phyloP scores from a whole-genome alignment of 2,888 invertebrate genomes.

The Tillus elongatus region DNA sequence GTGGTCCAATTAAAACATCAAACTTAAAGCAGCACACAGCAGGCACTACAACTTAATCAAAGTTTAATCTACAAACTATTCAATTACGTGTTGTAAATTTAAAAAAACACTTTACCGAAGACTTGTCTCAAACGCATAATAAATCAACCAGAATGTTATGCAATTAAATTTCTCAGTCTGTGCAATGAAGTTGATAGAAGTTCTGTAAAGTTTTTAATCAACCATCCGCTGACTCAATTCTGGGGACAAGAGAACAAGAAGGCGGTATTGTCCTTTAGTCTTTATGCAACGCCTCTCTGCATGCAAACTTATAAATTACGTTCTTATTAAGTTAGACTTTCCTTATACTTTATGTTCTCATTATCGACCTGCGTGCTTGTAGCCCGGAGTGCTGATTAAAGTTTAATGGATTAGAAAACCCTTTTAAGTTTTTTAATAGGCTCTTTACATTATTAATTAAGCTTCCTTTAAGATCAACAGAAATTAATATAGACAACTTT shows the following conservation, averaged over 20 bases:
- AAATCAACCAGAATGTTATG: background rate
- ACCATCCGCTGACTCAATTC: conserved; percentile 1
- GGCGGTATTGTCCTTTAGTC: conserved; percentile 34
- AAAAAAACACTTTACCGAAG: background rate
- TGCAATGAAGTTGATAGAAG: background rate
- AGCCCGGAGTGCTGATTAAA: conserved; percentile 1
- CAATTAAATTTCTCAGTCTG: background rate
- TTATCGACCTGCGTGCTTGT: conserved; percentile 2
- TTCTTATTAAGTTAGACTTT: conserved; percentile 35
- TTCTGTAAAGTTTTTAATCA: background rate
- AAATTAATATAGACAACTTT: background rate
- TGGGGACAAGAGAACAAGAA: too few species aligned
- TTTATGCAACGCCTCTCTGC: conserved; percentile 31
- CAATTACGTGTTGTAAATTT: background rate
- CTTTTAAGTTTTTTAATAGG: background rate
- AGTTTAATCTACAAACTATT: conserved; percentile 1
- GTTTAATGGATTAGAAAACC: background rate
- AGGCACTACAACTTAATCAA: too few species aligned
- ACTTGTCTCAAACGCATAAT: background rate
- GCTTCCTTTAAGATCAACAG: background rate
- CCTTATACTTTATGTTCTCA: conserved; percentile 18
- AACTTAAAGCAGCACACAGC: too few species aligned
- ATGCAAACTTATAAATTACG: conserved; percentile 36
- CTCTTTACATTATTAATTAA: background rate
- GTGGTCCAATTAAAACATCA: too few species aligned